Percentiles rank a stretch among this genome's conserved stretches.
Evolutionary conservation across 1,140 invertebrate species (phyloP).

Genomic region (Drosophila lacteicornis): DNA sequence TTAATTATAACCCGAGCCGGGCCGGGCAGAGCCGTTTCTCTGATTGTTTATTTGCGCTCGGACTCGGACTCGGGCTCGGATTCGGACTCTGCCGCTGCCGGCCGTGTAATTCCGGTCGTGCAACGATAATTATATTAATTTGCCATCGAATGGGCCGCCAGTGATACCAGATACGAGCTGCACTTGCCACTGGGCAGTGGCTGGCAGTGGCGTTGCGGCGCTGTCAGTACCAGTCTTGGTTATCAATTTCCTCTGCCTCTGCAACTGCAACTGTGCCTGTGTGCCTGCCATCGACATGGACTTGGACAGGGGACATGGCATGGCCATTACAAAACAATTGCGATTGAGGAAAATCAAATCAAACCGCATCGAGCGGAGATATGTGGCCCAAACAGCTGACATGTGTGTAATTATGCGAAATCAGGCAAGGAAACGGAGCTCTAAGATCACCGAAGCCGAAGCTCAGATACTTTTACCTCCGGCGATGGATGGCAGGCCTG

Average conservation of each 20-base stretch:
- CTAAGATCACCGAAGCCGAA: neutral
- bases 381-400: constrained; percentile 71
- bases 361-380: constrained; percentile 17
- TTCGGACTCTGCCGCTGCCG: constrained; percentile 44
- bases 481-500: constrained; percentile 13
- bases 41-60: constrained; percentile 78
- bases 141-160: constrained; percentile 74
- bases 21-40: constrained; percentile 61
- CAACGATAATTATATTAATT: constrained; percentile 84
- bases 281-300: constrained; percentile 16
- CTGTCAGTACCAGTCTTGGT: constrained; percentile 57
- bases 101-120: constrained; percentile 78
- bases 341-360: constrained; percentile 77
- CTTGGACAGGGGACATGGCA: constrained; percentile 24
- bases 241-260: constrained; percentile 62
- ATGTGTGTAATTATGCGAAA: constrained; percentile 71
- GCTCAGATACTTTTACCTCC: constrained; percentile 45
- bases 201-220: constrained; percentile 23
- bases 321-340: constrained; percentile 81
- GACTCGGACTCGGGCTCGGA: constrained; percentile 12
- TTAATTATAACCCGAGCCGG: constrained; percentile 63
- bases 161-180: constrained; percentile 12
- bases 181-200: constrained; percentile 33
- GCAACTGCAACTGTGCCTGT: no score
- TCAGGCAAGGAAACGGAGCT: constrained; percentile 22